Evolutionary conservation across 2,113 vertebrate species (phyloP), one percentile per base, ranked within the genome.

Genomic region (Clarias macrocephalus): DNA sequence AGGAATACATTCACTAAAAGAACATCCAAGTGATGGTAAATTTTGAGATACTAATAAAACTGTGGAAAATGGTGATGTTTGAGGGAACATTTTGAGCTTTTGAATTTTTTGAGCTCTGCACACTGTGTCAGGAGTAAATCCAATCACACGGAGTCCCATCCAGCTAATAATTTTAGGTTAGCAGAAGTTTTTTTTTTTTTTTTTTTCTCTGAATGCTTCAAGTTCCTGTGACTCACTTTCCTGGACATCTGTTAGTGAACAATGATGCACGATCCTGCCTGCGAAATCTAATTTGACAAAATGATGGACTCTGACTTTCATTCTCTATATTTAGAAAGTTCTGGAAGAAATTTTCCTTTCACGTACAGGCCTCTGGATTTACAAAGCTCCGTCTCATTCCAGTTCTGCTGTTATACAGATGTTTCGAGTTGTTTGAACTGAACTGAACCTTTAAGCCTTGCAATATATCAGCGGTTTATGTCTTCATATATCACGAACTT

Each of bases 241-340:
- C 76, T n/a, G 23, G 57, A 80, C 56, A 33, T 80, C 7, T 21
- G 16, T 80, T 21, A 2, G n/a, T 79, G 28, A 79, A 56, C 25
- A 79, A 37, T 13, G 57, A 62, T 21, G 54, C 57, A 15, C 37
- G 57, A 37, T 25, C 79, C 42, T 23, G 21, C 30, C 79, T 62
- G 30, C 37, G 79, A 62, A 81, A 81, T 62, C 30, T 62, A 81
- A 60, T 81, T 62, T 62, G 19, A 37, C 79, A 81, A 81, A 81
- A 81, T 59, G 77, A 80, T 62, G 59, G 79, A 42, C 5, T 18
- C 25, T 8, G 79, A 81, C 21, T 81, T 81, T 81, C 62, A 70
- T 70, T 70, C 82, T 72, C 82, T 72, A 84, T 84, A 84, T 84
- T 84, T 72, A 84, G 82, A 84, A 84, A 57, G 28, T 7, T 84